These are phyloP conservation scores for Mastigias papua DNA, from an alignment of 30 jellyfish, hydroid and myxozoan species.

Conservation along the genomic window DNA sequence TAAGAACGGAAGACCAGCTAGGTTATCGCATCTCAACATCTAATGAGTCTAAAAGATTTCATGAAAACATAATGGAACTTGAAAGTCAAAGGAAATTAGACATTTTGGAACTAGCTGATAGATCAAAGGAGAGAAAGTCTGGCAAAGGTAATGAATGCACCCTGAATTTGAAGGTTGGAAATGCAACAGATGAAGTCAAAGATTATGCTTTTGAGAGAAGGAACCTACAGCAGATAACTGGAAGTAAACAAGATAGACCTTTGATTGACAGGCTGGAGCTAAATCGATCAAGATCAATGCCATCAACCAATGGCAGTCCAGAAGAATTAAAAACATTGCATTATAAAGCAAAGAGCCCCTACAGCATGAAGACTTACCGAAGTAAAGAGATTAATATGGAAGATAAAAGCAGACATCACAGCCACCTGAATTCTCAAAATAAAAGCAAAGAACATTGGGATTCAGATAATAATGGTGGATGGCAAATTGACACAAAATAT, in stretches of 20 bases:
- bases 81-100: not conserved
- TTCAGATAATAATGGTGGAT: no score
- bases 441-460: not conserved
- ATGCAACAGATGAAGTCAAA: not conserved
- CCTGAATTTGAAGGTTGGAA: not conserved
- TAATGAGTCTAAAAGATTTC: not conserved
- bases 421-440: not conserved
- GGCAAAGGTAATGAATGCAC: not conserved
- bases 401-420: not conserved
- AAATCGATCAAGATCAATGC: not conserved
- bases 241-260: not conserved
- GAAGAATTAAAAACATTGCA: conserved; percentile 21
- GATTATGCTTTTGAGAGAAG: not conserved
- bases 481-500: no score
- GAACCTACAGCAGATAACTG: not conserved
- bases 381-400: not conserved
- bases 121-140: not conserved
- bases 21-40: not conserved
- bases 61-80: not conserved
- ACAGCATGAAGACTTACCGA: not conserved
- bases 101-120: not conserved
- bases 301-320: not conserved
- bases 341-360: not conserved
- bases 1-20: not conserved
- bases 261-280: not conserved